These are phyloP conservation scores for Drosophila suboccidentalis DNA, from an alignment of 2,888 invertebrate species.

Conservation along the genomic window DNA sequence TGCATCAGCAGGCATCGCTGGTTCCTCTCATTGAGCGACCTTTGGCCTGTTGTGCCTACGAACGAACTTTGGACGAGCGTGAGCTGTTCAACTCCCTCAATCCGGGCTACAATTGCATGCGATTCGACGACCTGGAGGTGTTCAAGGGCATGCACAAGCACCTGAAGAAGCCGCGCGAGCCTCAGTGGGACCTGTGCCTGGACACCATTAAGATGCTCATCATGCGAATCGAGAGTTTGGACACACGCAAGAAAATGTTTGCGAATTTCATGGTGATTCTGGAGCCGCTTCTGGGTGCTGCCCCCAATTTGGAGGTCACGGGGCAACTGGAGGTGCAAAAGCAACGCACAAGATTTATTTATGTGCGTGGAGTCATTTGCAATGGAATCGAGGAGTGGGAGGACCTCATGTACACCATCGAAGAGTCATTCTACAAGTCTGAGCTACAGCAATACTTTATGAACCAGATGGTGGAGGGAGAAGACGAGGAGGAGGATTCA, in stretches of 20 bases:
- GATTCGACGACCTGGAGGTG: conserved; percentile 69
- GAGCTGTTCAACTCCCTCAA: conserved; percentile 65
- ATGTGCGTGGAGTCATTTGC: conserved; percentile 75
- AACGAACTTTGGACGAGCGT: conserved; percentile 58
- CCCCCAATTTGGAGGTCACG: conserved; percentile 33
- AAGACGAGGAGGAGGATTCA: conserved; percentile 30
- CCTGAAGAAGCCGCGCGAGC: conserved; percentile 68
- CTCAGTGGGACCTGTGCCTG: conserved; percentile 60
- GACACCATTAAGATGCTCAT: conserved; percentile 56
- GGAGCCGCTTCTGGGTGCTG: conserved; percentile 35
- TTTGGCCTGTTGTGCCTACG: conserved; percentile 63
- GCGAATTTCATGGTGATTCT: conserved; percentile 28
- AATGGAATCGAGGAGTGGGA: conserved; percentile 80
- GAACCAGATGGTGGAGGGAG: conserved; percentile 20
- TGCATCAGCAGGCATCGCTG: conserved; percentile 48
- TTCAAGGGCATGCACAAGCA: conserved; percentile 52
- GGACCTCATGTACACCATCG: conserved; percentile 58
- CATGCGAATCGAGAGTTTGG: conserved; percentile 44
- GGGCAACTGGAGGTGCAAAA: conserved; percentile 52
- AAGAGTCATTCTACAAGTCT: conserved; percentile 71
- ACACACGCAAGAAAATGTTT: conserved; percentile 48
- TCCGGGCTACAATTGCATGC: conserved; percentile 60
- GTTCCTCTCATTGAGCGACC: conserved; percentile 55
- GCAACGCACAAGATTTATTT: conserved; percentile 68
- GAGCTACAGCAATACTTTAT: conserved; percentile 62